Evolutionary conservation across 1,140 invertebrate genomes (phyloP).

Genomic region (Muscidifurax raptorellus): DNA sequence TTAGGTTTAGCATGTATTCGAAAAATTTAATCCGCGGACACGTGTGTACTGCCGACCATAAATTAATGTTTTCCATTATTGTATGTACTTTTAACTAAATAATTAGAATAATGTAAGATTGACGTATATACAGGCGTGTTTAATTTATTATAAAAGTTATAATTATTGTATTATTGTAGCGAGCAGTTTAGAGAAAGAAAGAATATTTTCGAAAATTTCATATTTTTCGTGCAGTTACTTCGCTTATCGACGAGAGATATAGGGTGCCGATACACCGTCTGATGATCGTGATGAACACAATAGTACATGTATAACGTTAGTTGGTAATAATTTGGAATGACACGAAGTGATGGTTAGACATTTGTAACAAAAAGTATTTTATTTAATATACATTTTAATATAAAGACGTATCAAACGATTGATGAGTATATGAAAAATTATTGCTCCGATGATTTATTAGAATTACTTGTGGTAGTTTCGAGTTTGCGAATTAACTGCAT

Average conservation of each 20-base stretch:
- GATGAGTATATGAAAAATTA: not conserved
- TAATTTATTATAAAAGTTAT: too few relatives aligned
- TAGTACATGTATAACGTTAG: not conserved
- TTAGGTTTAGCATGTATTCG: too few relatives aligned
- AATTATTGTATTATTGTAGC: too few relatives aligned
- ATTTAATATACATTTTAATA: not conserved
- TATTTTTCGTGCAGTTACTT: not conserved
- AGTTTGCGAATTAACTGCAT: constrained; percentile 1
- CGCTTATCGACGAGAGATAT: not conserved
- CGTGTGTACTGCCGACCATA: too few relatives aligned
- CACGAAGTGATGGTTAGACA: too few relatives aligned
- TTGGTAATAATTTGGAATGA: not conserved
- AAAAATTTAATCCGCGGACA: too few relatives aligned
- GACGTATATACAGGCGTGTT: too few relatives aligned
- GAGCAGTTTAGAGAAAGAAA: too few relatives aligned
- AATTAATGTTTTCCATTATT: too few relatives aligned
- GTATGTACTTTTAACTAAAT: too few relatives aligned
- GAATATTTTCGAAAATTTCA: not conserved
- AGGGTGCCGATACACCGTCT: not conserved
- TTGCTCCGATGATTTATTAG: not conserved
- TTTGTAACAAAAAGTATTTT: not conserved
- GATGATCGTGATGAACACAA: not conserved
- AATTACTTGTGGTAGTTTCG: not conserved
- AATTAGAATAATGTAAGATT: too few relatives aligned
- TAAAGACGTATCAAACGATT: too few relatives aligned